Evolutionary conservation across 2,113 vertebrate species (phyloP), one percentile per base, ranked within the genome.

Genomic region (Aegotheles bennettii): DNA sequence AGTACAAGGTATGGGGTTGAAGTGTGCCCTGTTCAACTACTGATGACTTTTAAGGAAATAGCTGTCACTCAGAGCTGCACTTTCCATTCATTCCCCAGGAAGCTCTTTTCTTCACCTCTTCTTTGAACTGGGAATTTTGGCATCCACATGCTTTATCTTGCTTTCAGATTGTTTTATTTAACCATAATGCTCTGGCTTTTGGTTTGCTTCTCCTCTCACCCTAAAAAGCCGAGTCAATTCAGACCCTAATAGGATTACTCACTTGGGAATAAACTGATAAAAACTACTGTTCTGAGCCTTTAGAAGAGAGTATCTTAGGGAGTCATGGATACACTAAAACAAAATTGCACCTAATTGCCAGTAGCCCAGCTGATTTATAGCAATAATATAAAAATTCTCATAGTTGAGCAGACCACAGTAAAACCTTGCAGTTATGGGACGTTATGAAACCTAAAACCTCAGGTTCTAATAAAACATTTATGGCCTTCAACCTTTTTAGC

Each of bases 391-490:
- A 88, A 74, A 84, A 70, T 83, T 60, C 51, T 84, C 13, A 21
- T 50, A 75, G 29, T 64, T 42, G 18, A 90, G 56, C 71, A 95
- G 88, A 90, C 92, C 60, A 80, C 91, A 92, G 67, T 71, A 94
- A 84, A 89, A 33, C 76, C 21, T 86, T 88, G 59, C 54, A 70
- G 33, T 95, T 94, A 54, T 45, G 57, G 61, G 69, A 75, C 67
- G 28, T 67, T 85, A 77, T 36, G 75, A 94, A 95, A 76, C 42
- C 35, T 80, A 74, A 92, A 88, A 47, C 75, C 57, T 50, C 26
- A 88, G 38, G 54, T 94, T 83, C 42, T 92, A 93, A 94, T 95
- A 85, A 93, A 94, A 80, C 0, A 3, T 83, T 88, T 78, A 89
- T 93, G 65, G 31, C 78, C 53, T 95, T 94, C 87, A 85, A 69